Conservation (phyloP, 2,888 invertebrate species). For the Podotricha telesiphe region DNA sequence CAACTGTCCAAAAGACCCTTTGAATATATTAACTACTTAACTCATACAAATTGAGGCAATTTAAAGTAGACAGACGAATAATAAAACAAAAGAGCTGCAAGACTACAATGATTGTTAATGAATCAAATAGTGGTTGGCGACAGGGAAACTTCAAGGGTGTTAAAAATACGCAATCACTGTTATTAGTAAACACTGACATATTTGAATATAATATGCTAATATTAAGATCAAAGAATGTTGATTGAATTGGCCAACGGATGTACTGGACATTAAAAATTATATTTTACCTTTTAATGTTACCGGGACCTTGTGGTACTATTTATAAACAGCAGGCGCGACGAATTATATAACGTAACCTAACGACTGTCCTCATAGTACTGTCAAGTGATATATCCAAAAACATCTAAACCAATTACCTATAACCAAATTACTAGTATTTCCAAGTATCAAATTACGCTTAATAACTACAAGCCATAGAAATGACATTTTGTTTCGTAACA, state of each 20-base stretch:
- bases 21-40: constrained; percentile 43
- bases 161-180: constrained; percentile 8
- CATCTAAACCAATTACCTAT: constrained; percentile 11
- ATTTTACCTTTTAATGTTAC: no score
- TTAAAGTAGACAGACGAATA: constrained; percentile 45
- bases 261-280: no score
- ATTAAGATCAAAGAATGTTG: no score
- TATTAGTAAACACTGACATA: no score
- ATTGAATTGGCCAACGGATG: no score
- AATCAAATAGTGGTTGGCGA: constrained; percentile 23
- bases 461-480: constrained; percentile 16
- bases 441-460: background rate
- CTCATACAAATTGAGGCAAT: constrained; percentile 42
- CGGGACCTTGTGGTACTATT: no score
- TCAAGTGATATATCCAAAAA: constrained; percentile 3
- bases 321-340: background rate
- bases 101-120: constrained; percentile 42
- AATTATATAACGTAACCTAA: background rate
- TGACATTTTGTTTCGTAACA: constrained; percentile 22
- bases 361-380: background rate
- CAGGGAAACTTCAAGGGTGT: constrained; percentile 27
- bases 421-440: constrained; percentile 3
- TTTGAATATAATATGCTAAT: no score
- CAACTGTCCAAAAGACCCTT: constrained; percentile 42
- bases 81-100: constrained; percentile 35